Conservation (phyloP, 2,888 invertebrate genomes). For the Noctuana brunneofusca region DNA sequence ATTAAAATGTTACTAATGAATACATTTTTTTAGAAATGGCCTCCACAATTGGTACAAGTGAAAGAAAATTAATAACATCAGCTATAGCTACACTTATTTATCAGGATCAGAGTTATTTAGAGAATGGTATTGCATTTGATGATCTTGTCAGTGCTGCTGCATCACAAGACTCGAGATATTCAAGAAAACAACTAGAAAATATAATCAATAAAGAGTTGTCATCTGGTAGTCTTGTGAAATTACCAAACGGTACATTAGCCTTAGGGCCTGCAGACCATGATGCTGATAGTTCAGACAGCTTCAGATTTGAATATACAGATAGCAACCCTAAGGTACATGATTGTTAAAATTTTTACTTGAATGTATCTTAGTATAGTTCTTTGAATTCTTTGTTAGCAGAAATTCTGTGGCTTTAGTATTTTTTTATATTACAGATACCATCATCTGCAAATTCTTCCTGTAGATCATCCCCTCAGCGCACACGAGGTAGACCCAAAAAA, state of each 20-base stretch:
- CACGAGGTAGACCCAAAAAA: slow-evolving; percentile 73
- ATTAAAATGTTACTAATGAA: not conserved
- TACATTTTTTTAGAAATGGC: slow-evolving; percentile 69
- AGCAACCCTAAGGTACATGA: slow-evolving; percentile 67
- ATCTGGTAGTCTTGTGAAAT: slow-evolving; percentile 85
- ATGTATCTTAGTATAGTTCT: not conserved
- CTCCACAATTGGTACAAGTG: slow-evolving; percentile 64
- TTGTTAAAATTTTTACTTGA: not conserved
- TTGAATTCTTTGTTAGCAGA: not conserved
- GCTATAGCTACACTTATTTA: slow-evolving; percentile 88
- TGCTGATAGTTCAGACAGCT: slow-evolving; percentile 79
- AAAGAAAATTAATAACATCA: slow-evolving; percentile 84
- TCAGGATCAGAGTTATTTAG: slow-evolving; percentile 87
- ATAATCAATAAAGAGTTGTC: slow-evolving; percentile 88
- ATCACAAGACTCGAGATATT: slow-evolving; percentile 85
- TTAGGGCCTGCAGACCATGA: slow-evolving; percentile 85
- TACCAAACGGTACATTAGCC: slow-evolving; percentile 87
- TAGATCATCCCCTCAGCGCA: slow-evolving; percentile 75
- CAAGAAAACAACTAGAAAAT: slow-evolving; percentile 84
- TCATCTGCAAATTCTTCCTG: slow-evolving; percentile 79
- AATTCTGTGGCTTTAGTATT: not conserved
- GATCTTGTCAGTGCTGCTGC: slow-evolving; percentile 86
- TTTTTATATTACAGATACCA: slow-evolving; percentile 62
- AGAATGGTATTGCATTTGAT: slow-evolving; percentile 87
- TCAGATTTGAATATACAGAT: slow-evolving; percentile 75